phyloP scores from a whole-genome alignment of 1,140 invertebrate genomes.

The Ceratosolen solmsi region DNA sequence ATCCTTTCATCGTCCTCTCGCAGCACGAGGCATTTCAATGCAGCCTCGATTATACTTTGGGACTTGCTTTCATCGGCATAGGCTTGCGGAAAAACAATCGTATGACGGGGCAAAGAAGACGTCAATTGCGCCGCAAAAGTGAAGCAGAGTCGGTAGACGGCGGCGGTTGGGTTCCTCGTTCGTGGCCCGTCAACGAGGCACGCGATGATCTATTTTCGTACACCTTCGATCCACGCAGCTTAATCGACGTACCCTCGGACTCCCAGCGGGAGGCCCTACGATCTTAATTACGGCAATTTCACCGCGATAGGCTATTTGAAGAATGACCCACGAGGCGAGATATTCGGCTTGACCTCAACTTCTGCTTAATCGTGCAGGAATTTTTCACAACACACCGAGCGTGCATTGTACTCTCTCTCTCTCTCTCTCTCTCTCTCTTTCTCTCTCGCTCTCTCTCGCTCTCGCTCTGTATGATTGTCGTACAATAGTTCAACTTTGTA shows the following conservation, averaged over 20 bases:
- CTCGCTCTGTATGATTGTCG: too few relatives aligned
- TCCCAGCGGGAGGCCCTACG: background rate
- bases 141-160: background rate
- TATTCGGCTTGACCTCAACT: too few relatives aligned
- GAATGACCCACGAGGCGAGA: too few relatives aligned
- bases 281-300: too few relatives aligned
- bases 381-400: too few relatives aligned
- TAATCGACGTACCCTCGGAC: background rate
- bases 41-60: background rate
- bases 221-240: background rate
- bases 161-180: slow-evolving; percentile 3
- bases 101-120: background rate
- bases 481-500: too few relatives aligned
- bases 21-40: background rate
- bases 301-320: too few relatives aligned
- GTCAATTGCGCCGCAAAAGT: background rate
- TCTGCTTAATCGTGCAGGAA: too few relatives aligned
- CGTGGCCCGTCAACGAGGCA: background rate
- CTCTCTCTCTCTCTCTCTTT: too few relatives aligned
- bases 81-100: background rate
- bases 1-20: background rate
- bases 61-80: background rate
- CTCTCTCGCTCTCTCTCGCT: too few relatives aligned
- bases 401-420: too few relatives aligned
- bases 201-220: slow-evolving; percentile 17